Percentiles rank a stretch among this genome's conserved stretches.
Conservation (phyloP, 2,888 invertebrate species). For the Cephus nigrinus region DNA sequence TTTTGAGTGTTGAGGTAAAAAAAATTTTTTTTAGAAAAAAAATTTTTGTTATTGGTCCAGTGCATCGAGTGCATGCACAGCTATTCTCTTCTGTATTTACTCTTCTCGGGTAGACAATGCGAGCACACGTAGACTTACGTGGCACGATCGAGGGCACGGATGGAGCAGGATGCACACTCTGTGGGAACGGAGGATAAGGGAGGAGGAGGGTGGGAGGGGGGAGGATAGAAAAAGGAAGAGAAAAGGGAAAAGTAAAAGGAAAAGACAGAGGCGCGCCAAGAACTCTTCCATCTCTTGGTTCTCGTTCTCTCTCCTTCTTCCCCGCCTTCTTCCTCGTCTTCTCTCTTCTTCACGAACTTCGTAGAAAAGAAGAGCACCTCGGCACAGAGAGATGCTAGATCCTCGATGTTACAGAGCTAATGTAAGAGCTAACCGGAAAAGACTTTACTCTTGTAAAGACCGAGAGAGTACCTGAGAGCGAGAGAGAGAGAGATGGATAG, state of each 20-base stretch:
- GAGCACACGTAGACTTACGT: constrained; percentile 1
- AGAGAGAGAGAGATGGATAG: constrained; percentile 27
- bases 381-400: neutral
- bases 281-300: neutral
- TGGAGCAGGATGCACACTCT: constrained; percentile 21
- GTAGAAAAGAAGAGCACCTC: constrained; percentile 3
- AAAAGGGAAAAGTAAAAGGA: constrained; percentile 26
- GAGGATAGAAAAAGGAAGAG: constrained; percentile 22
- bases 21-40: too few relatives aligned
- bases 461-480: constrained; percentile 31
- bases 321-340: neutral
- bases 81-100: neutral
- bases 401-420: neutral
- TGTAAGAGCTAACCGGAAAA: neutral
- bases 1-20: too few relatives aligned
- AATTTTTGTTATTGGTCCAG: neutral
- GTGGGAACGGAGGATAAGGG: constrained; percentile 11
- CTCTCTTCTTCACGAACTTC: constrained; percentile 12
- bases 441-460: neutral
- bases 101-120: neutral
- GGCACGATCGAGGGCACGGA: constrained; percentile 20
- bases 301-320: neutral
- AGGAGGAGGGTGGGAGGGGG: constrained; percentile 13
- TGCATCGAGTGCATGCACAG: neutral
- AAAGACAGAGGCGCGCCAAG: constrained; percentile 20